Conservation (phyloP, 2,113 vertebrate species). For the Canis aureus region DNA sequence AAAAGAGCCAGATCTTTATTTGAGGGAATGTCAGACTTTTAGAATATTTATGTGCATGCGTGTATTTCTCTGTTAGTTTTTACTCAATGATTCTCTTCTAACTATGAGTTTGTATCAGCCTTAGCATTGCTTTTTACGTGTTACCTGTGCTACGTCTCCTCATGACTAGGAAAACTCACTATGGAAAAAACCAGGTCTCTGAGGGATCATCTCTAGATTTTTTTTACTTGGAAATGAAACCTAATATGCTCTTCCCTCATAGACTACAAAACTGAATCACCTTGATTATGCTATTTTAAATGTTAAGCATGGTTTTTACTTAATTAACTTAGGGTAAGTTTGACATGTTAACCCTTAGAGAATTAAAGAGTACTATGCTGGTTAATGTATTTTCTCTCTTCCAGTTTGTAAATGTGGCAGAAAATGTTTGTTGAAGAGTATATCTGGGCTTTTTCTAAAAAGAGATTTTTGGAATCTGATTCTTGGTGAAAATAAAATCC, state of each 20-base stretch:
- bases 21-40: neutral
- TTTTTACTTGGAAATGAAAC: slow-evolving; percentile 29
- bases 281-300: slow-evolving; percentile 44
- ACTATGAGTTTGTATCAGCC: neutral
- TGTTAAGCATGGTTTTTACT: slow-evolving; percentile 13
- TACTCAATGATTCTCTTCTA: neutral
- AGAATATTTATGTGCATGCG: too few species aligned
- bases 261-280: neutral
- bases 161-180: neutral
- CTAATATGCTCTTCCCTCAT: neutral
- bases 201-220: neutral
- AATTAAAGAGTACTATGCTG: slow-evolving; percentile 1
- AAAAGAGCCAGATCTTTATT: neutral
- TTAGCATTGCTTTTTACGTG: neutral
- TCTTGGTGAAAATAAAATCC: neutral
- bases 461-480: slow-evolving; percentile 7
- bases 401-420: slow-evolving; percentile 29
- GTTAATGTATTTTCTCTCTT: slow-evolving; percentile 34
- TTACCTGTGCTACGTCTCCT: neutral
- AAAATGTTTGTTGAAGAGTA: neutral
- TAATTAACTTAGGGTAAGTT: neutral
- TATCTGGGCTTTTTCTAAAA: neutral
- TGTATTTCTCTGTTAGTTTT: neutral
- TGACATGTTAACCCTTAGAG: neutral
- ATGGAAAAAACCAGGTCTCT: neutral